Base-by-base conservation (phyloP, 1,140 invertebrate genomes). In the Drosophila kohkoa region DNA sequence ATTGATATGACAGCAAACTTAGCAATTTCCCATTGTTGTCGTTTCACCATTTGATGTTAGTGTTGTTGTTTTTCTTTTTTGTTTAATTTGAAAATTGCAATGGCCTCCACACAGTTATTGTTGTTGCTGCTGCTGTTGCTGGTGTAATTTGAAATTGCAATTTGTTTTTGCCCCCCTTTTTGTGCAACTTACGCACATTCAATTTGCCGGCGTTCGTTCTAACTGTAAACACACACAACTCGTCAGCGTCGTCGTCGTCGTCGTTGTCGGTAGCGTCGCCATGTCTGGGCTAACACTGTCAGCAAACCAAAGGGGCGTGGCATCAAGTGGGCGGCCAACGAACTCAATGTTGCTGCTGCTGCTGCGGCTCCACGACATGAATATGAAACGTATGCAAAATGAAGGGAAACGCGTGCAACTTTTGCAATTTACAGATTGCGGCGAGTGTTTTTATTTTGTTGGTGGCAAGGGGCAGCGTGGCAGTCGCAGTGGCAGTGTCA, bases 361-460 rank as follows among this genome's bases (percentile, higher is more conserved):
- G 48, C 54, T 78, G 60, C 43, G 16, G 66, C 82, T 71, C 55
- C 79, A 48, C 83, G 70, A 83, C 85, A 81, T 81, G 80, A 89
- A 89, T 83, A 88, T 82, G 83, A 88, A 87, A 80, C 79, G 83
- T 80, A 87, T 88, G 83, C 75, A 88, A 88, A 88, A 87, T 71
- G 77, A 82, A 70, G 83, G 83, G 83, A 88, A 82, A 88, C 70
- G 77, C 83, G 81, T 59, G 68, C 77, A 77, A 79, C 68, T 79
- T 79, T 76, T 75, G 73, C 68, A 75, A 65, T 75, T 75, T 75
- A 71, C 68, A 64, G 73, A 71, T 75, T 71, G 73, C 38, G 67
- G 45, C 60, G 52, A 3, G 2, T 41, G 15, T 57, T 35, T 57
- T 25, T 25, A 25, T 25, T 25, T 25, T 25, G 20, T 57, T 15